Conservation (phyloP, 2,797 vertebrate species). For the Hydrophis major region DNA sequence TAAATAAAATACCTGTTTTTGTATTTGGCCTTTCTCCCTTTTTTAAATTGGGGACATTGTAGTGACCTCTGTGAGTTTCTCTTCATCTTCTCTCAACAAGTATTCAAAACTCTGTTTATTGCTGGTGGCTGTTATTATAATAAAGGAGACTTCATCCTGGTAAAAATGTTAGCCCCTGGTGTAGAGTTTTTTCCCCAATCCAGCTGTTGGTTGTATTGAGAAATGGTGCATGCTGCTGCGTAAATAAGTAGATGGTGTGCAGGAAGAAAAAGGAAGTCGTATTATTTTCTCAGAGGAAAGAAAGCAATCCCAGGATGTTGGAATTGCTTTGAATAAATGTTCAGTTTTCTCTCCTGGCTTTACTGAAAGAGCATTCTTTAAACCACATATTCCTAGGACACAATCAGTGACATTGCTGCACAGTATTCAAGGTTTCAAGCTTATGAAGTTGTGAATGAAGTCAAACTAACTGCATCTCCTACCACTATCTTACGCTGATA, state of each 20-base stretch:
- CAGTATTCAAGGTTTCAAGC: neutral
- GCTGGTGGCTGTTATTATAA: slow-evolving; percentile 69
- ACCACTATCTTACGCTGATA: neutral
- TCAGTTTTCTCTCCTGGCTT: slow-evolving; percentile 63
- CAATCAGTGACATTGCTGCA: neutral
- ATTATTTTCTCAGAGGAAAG: slow-evolving; percentile 74
- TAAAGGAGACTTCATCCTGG: slow-evolving; percentile 78
- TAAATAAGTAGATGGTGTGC: slow-evolving; percentile 72
- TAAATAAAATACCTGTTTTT: neutral
- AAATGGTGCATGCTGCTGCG: slow-evolving; percentile 69
- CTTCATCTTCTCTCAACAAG: neutral
- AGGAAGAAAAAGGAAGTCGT: slow-evolving; percentile 40
- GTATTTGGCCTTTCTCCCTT: neutral
- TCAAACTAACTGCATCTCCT: neutral
- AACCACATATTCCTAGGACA: slow-evolving; percentile 65
- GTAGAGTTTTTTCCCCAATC: slow-evolving; percentile 67
- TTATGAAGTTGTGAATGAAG: neutral
- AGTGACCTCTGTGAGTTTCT: neutral
- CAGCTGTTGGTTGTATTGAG: slow-evolving; percentile 68
- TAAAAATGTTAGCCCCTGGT: slow-evolving; percentile 75
- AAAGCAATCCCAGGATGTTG: slow-evolving; percentile 65
- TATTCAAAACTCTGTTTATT: slow-evolving; percentile 47
- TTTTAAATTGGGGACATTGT: neutral
- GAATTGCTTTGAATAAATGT: slow-evolving; percentile 73
- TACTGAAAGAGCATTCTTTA: slow-evolving; percentile 68